These are phyloP conservation scores for Eilema griseolum DNA, from an alignment of 2,888 invertebrate genomes.

Conservation along the genomic window DNA sequence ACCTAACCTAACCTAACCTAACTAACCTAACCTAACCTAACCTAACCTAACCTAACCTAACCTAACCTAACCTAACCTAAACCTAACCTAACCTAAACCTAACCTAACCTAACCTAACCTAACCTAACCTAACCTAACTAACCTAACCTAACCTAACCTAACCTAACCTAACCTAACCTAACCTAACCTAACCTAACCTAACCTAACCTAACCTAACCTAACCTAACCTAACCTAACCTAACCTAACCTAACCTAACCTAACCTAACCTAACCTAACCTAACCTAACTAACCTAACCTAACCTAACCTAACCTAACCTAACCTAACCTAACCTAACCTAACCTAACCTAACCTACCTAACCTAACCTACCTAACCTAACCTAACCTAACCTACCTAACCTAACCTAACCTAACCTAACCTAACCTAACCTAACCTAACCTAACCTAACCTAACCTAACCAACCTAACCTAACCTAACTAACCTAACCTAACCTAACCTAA, in stretches of 20 bases:
- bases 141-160: constrained; percentile 53
- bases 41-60: constrained; percentile 51
- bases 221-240: constrained; percentile 52
- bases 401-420: constrained; percentile 42
- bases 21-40: too few relatives aligned
- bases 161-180: constrained; percentile 45
- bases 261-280: constrained; percentile 12
- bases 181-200: constrained; percentile 40
- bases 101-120: constrained; percentile 50
- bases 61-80: constrained; percentile 52
- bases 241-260: constrained; percentile 41
- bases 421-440: constrained; percentile 41
- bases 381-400: too few relatives aligned
- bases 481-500: constrained; percentile 37
- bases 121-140: too few relatives aligned
- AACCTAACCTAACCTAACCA: constrained; percentile 39
- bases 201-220: constrained; percentile 47
- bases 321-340: constrained; percentile 40
- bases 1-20: too few relatives aligned
- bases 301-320: constrained; percentile 45
- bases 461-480: constrained; percentile 43
- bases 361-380: too few relatives aligned
- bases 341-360: too few relatives aligned
- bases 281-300: constrained; percentile 32
- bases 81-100: constrained; percentile 54